phyloP scores from a whole-genome alignment of 2,797 vertebrate genomes.

The Chanos chanos region DNA sequence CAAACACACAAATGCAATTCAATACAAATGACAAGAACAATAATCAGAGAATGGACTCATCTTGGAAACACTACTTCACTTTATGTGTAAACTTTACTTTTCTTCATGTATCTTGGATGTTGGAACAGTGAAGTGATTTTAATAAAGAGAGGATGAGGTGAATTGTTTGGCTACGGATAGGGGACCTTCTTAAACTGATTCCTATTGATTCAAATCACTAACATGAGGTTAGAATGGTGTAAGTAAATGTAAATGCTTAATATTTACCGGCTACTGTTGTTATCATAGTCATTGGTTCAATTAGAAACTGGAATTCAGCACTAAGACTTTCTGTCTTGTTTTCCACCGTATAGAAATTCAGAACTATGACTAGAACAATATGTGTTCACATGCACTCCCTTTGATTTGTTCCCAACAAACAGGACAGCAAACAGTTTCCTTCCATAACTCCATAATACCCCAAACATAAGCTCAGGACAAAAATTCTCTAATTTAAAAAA shows the following conservation, averaged over 20 bases:
- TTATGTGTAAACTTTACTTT: conserved; percentile 4
- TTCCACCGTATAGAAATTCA: too few relatives aligned
- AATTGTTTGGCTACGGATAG: conserved; percentile 55
- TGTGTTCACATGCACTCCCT: too few relatives aligned
- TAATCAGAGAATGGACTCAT: background rate
- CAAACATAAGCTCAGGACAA: too few relatives aligned
- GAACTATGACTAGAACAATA: too few relatives aligned
- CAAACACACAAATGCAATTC: conserved; percentile 35
- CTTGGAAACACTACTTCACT: background rate
- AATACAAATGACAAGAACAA: background rate
- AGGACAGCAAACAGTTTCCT: too few relatives aligned
- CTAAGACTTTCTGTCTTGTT: conserved; percentile 49
- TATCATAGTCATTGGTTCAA: conserved; percentile 69
- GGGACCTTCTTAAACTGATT: conserved; percentile 47
- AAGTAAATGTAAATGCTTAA: conserved; percentile 81
- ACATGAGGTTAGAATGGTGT: conserved; percentile 60
- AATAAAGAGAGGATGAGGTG: conserved; percentile 68
- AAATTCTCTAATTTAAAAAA: too few relatives aligned
- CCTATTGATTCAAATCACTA: conserved; percentile 70
- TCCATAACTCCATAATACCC: too few relatives aligned
- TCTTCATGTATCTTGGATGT: conserved; percentile 41
- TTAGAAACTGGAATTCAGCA: conserved; percentile 55
- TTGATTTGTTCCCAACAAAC: too few relatives aligned
- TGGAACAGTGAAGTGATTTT: conserved; percentile 56
- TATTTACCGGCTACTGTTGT: conserved; percentile 74